These are phyloP conservation scores for Pachypeltis micranthus DNA, from an alignment of 1,140 invertebrate species.

Conservation along the genomic window DNA sequence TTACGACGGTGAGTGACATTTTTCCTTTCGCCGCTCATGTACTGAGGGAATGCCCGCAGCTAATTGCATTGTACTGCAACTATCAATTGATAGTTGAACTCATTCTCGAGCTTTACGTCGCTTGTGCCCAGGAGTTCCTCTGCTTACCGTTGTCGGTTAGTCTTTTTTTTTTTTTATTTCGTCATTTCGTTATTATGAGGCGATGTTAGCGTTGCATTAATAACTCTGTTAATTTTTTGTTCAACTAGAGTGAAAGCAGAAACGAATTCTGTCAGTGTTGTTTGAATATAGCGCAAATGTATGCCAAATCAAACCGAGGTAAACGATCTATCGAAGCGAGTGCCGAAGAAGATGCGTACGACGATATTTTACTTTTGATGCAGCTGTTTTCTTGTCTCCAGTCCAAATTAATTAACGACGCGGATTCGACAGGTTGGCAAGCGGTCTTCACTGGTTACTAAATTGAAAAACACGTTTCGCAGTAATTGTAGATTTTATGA, in stretches of 20 bases:
- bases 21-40: conserved; percentile 52
- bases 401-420: conserved; percentile 57
- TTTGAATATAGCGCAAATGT: conserved; percentile 52
- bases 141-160: conserved; percentile 43
- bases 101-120: conserved; percentile 60
- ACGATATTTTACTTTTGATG: conserved; percentile 58
- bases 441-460: too few relatives aligned
- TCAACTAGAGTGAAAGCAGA: conserved; percentile 39
- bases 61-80: conserved; percentile 65
- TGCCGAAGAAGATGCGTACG: conserved; percentile 57
- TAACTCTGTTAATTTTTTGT: not conserved
- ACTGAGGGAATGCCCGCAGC: conserved; percentile 48
- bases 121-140: conserved; percentile 55
- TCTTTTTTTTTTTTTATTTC: not conserved
- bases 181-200: not conserved
- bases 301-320: conserved; percentile 51
- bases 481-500: too few relatives aligned
- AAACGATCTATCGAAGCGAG: conserved; percentile 41
- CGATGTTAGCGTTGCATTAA: conserved; percentile 6
- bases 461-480: too few relatives aligned
- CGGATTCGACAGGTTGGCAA: conserved; percentile 35
- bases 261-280: conserved; percentile 48
- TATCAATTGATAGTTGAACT: conserved; percentile 68
- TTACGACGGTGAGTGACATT: conserved; percentile 44
- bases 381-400: conserved; percentile 57